Evolutionary conservation across 1,140 invertebrate species (phyloP), one percentile per base, ranked within the genome.

Genomic region (Papilio polyxenes): DNA sequence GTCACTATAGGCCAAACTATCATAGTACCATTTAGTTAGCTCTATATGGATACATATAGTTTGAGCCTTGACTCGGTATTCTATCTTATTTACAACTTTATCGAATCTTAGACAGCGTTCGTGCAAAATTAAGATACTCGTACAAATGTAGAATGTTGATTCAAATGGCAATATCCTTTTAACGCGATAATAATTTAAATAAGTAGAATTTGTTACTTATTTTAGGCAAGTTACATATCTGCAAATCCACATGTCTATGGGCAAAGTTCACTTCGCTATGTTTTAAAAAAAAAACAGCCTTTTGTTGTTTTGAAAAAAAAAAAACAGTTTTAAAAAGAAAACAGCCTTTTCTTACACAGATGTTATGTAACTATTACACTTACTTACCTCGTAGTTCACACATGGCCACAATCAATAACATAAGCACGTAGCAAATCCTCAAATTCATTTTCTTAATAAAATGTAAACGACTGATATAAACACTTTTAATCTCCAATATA

Each of bases 401-500:
- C 49, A 75, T 20, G 23, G 65, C 65, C 7, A 72, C 23, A 17
- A 72, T 72, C 31, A 72, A 72, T 15, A 72, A 37, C 31, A 72
- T 8, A 72, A 72, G 15, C 1, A 72, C 65, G 65, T 72, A 65
- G 20, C 10, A 72, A 37, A 72, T 72, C 37, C 13, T 75, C 0
- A 75, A 48, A 75, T 75, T 75, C 40, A 75, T 44, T 13, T 48
- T 75, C 3, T 75, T 17, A n/a, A 20, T 17, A 20, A 53, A 77
- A 77, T 44, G 10, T 51, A 51, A 75, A 9, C 20, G 48, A 51
- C 75, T 37, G 74, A 77, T 77, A 77, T 51, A 37, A 31, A 3
- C 49, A 77, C 75, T 53, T 76, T 11, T 48, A 48, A 75, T 48
- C 75, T 13, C 20, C n/a, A 56, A 48, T 75, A 31, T n/a, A 77